phyloP scores from a whole-genome alignment of 2,888 invertebrate species.

The Andrena chrysosceles region DNA sequence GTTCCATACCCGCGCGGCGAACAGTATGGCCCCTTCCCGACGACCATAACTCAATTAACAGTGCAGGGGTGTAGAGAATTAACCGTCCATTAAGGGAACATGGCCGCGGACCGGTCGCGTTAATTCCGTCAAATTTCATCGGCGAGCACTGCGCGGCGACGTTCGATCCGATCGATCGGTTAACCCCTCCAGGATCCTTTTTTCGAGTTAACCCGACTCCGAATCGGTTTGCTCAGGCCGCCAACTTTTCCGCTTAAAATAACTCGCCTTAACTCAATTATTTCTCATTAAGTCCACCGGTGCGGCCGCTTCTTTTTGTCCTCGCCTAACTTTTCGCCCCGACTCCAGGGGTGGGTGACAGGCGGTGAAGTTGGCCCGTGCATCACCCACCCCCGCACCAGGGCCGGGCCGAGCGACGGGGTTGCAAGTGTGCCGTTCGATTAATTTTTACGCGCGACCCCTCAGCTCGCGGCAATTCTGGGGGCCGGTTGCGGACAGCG shows the following conservation, averaged over 20 bases:
- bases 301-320: slow-evolving; percentile 63
- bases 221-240: slow-evolving; percentile 58
- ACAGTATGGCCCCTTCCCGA: neutral
- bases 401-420: neutral
- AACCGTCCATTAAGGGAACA: slow-evolving; percentile 24
- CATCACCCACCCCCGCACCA: neutral
- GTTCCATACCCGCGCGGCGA: neutral
- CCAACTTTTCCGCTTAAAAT: slow-evolving; percentile 74
- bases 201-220: slow-evolving; percentile 13
- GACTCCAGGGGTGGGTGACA: neutral
- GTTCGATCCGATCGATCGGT: slow-evolving; percentile 14
- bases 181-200: slow-evolving; percentile 3
- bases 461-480: neutral
- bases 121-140: slow-evolving; percentile 31
- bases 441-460: slow-evolving; percentile 32
- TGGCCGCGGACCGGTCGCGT: neutral
- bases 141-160: neutral
- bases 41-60: slow-evolving; percentile 10
- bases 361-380: neutral
- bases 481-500: neutral
- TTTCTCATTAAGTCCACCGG: slow-evolving; percentile 72
- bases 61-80: neutral
- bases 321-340: slow-evolving; percentile 44
- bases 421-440: slow-evolving; percentile 29
- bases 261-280: slow-evolving; percentile 73